Conservation (phyloP, 2,888 invertebrate species). For the Xestobium rufovillosum region DNA sequence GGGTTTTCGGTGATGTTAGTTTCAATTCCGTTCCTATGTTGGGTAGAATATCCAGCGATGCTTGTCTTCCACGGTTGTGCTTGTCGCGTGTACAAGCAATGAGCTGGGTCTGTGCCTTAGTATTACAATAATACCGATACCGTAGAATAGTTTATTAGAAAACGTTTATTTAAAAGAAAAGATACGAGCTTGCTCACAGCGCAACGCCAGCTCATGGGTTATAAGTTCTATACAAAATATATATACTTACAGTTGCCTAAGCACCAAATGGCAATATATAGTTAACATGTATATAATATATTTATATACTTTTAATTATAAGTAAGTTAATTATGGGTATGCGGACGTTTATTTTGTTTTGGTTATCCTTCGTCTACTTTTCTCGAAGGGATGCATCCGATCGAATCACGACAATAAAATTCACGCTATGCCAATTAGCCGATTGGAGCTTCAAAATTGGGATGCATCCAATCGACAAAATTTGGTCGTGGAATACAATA, state of each 20-base stretch:
- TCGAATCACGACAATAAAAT: no score
- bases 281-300: conserved; percentile 1
- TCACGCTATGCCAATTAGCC: no score
- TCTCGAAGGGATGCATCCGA: no score
- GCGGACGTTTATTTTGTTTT: not conserved
- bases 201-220: conserved; percentile 35
- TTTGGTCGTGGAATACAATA: no score
- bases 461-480: no score
- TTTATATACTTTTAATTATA: conserved; percentile 1
- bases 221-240: conserved; percentile 23
- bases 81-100: conserved; percentile 42
- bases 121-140: conserved; percentile 46
- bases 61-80: conserved; percentile 44
- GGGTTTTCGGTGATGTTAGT: no score
- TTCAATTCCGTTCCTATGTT: conserved; percentile 43
- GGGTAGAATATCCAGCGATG: conserved; percentile 44
- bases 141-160: conserved; percentile 36
- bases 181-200: conserved; percentile 42
- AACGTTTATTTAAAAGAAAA: conserved; percentile 31
- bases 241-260: no score
- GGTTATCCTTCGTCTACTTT: no score
- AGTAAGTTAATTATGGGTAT: conserved; percentile 6
- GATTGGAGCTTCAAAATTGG: no score
- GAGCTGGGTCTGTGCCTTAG: conserved; percentile 47
- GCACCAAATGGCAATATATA: no score